Evolutionary conservation across 2,113 vertebrate species (phyloP), one percentile per base, ranked within the genome.

Genomic region (Reinhardtius hippoglossoides): DNA sequence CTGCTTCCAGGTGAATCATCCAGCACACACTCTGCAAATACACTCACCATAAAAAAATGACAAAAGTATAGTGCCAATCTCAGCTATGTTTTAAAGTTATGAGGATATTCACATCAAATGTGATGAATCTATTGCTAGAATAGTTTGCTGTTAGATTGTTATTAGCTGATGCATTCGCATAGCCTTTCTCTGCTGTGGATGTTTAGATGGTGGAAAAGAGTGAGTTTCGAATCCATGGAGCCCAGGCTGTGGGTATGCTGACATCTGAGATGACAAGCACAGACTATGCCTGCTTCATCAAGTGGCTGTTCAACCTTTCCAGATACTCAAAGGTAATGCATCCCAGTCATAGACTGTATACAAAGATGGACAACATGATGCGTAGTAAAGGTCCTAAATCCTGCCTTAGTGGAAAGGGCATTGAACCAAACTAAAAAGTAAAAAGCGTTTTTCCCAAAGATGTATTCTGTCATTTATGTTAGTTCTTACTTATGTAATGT

Each of bases 121-220:
- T 14, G 14, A 12, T 26, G 23, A 48, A 20, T 56, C 1, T 55
- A n/a, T 44, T n/a, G 5, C 1, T 46, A 3, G 9, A 14, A 24
- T 26, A 1, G 37, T 46, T 44, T n/a, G 9, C 16, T 50, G 21
- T 65, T 20, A 15, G 24, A 2, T 27, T 52, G 2, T 46, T 13
- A 24, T 31, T 13, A 23, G 5, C 21, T n/a, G 21, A 12, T 42
- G 9, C 37, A 48, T 40, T 14, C 0, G 1, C 24, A 9, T 12
- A 26, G 1, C 3, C 74, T 63, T 7, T 58, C 31, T 71, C 5
- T 81, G 21, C 56, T 72, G 26, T 75, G 23, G 54, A 46, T 68
- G 44, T 92, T n/a, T 64, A 99, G 98, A 97, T 97, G 81, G 94
- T 96, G 27, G 98, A 99, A 81, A 98, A 97, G 81, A 91, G 93